A percentile compares a stretch with the other conserved stretches of the same genome.
phyloP scores from a whole-genome alignment of 2,888 invertebrate species.

The Gymnosoma rotundatum region DNA sequence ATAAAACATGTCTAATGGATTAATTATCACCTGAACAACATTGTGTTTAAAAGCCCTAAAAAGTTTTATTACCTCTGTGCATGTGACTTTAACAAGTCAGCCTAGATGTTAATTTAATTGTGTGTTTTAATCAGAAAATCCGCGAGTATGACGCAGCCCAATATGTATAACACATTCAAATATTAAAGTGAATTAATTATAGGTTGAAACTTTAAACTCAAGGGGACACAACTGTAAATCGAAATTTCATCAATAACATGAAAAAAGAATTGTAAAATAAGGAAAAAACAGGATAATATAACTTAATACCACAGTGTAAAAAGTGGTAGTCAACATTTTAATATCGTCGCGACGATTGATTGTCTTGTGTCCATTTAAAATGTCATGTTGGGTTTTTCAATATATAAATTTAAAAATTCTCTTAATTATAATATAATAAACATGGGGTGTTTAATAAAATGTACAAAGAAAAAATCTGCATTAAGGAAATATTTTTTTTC shows the following conservation, averaged over 20 bases:
- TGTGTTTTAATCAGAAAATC: constrained; percentile 27
- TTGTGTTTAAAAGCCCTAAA: constrained; percentile 19
- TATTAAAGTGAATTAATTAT: background rate
- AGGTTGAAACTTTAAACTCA: background rate
- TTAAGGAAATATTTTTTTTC: too few relatives aligned
- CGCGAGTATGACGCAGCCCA: constrained; percentile 2
- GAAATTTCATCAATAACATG: background rate
- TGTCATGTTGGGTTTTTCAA: too few relatives aligned
- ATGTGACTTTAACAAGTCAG: background rate
- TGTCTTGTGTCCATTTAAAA: too few relatives aligned
- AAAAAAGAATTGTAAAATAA: background rate
- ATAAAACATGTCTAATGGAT: constrained; percentile 21
- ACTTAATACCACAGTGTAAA: too few relatives aligned
- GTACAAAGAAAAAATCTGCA: too few relatives aligned
- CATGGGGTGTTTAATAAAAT: too few relatives aligned
- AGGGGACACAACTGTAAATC: background rate
- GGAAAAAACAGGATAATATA: constrained; percentile 77
- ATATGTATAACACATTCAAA: background rate
- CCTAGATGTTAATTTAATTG: constrained; percentile 2
- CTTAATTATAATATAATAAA: too few relatives aligned
- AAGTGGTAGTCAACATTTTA: too few relatives aligned
- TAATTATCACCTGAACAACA: constrained; percentile 29
- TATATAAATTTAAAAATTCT: too few relatives aligned
- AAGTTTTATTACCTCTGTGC: constrained; percentile 15
- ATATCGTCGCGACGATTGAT: too few relatives aligned